Base-by-base conservation (phyloP, 1,140 invertebrate genomes). In the Danaus plexippus region DNA sequence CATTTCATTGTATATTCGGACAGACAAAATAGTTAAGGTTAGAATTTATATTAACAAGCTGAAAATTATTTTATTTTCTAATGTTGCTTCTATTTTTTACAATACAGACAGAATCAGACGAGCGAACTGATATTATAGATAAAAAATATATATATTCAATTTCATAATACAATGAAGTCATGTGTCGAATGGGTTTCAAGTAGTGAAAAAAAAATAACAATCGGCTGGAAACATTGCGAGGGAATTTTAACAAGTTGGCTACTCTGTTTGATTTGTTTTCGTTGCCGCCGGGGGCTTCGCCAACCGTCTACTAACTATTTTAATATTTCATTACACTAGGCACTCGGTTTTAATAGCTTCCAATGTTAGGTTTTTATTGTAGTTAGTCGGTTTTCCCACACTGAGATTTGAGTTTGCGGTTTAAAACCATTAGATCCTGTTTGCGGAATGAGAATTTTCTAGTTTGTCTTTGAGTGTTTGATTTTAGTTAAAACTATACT, bases 291-390 rank as follows among this genome's bases (percentile, higher is more conserved):
- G 62, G 55, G 60, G 57, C 47, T 48, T 54, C 57, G 57, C 18
- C 46, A 47, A 50, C 54, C 47, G 59, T 60, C 55, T 57, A 63
- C 70, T 52, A 70, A 71, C 69, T 72, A 71, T 76, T 76, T 78
- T 78, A 75, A 78, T 78, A 78, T 75, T 78, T 69, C 57, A 76
- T 78, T 76, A 71, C 66, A 69, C 68, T 69, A 66, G 67, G 64
- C 63, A 71, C 68, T 71, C 66, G 53, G 46, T 55, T 69, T 63
- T 77, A 75, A 77, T 79, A 75, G 73, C 63, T 79, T 70, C 64
- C 59, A 61, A 69, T 71, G 59, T 62, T 59, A 68, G 53, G 63
- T 69, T 74, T 75, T 76, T 74, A 70, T 76, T 69, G 64, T 69
- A 76, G 63, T 70, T 69, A 69, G 56, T 63, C 54, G 61, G 56